Evolutionary conservation across 2,113 vertebrate species (phyloP), one percentile per base, ranked within the genome.

Genomic region (Plecotus auritus): DNA sequence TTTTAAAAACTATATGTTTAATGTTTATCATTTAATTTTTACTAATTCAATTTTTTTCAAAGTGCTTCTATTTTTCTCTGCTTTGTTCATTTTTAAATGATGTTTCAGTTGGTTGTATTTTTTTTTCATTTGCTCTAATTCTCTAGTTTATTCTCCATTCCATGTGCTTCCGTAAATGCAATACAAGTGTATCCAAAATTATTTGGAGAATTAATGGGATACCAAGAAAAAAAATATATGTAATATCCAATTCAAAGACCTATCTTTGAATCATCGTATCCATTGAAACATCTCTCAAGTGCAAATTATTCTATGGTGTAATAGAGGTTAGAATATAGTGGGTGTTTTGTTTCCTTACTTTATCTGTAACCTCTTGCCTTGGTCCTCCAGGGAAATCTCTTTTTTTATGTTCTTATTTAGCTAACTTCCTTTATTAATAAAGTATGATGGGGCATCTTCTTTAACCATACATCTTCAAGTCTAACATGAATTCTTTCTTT

Each of bases 201-300:
- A 64, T 92, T 83, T 74, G 69, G 42, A 61, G 3, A 87, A 84
- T 54, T 87, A 92, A 84, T 86, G 11, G 61, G 16, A 28, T 77
- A 35, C 42, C 28, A 64, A 80, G 59, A n/a, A 67, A 78, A 47
- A 61, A 40, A 18, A 40, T 45, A 30, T 9, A 40, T 66, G 13
- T 32, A 77, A 26, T 56, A 85, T 23, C 45, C 11, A 90, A 23
- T 85, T 64, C 28, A 12, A 85, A 37, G 5, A 47, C 22, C 10
- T 67, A 28, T 20, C 64, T 92, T 90, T 94, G 40, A 90, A 49
- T 90, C 84, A 96, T 93, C 2, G 42, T 76, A 92, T 64, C 56
- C 47, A 81, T 22, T 84, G 83, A 93, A 78, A 73, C 32, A 37
- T 14, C 11, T 88, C 42, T 91, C 64, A 74, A 87, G 49, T 82